Conservation (phyloP, 2,888 invertebrate genomes). For the Drosophila nr. perissopoda region DNA sequence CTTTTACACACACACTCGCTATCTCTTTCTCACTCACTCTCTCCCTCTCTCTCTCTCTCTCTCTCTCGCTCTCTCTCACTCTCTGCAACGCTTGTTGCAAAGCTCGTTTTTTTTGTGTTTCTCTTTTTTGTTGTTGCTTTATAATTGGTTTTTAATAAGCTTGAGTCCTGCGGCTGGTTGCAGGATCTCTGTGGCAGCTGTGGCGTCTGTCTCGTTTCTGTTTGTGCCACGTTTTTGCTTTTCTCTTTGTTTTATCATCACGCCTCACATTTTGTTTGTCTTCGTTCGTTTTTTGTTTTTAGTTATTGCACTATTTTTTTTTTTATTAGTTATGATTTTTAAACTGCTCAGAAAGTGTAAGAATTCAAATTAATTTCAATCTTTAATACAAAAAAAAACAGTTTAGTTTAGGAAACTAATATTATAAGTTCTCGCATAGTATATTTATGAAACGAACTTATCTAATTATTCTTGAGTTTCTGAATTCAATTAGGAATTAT, state of each 20-base stretch:
- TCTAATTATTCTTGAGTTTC: not conserved
- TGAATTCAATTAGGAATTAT: not conserved
- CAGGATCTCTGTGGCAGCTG: conserved; percentile 60
- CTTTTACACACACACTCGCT: conserved; percentile 8
- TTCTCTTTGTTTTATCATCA: conserved; percentile 58
- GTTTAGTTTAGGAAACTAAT: not conserved
- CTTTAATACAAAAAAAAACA: not conserved
- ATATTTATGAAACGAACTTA: not conserved
- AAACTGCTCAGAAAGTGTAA: conserved; percentile 9
- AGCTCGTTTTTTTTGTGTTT: conserved; percentile 13
- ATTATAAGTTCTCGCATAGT: not conserved
- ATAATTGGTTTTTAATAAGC: conserved; percentile 65
- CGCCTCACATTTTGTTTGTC: conserved; percentile 65
- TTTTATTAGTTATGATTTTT: conserved; percentile 15
- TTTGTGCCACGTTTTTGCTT: conserved; percentile 46
- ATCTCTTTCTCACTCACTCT: not conserved
- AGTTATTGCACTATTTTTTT: conserved; percentile 64
- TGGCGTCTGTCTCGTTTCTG: conserved; percentile 32
- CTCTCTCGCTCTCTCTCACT: not conserved
- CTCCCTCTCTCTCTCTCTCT: not conserved
- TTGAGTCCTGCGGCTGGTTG: conserved; percentile 64
- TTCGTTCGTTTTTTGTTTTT: conserved; percentile 28
- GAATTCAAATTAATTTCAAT: not conserved
- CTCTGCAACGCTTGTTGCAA: conserved; percentile 46
- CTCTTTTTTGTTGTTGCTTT: conserved; percentile 27